Percentiles rank a stretch among this genome's conserved stretches.
These are phyloP conservation scores for Diploscapter pachys DNA, from an alignment of 1,140 invertebrate genomes.

Conservation along the genomic window DNA sequence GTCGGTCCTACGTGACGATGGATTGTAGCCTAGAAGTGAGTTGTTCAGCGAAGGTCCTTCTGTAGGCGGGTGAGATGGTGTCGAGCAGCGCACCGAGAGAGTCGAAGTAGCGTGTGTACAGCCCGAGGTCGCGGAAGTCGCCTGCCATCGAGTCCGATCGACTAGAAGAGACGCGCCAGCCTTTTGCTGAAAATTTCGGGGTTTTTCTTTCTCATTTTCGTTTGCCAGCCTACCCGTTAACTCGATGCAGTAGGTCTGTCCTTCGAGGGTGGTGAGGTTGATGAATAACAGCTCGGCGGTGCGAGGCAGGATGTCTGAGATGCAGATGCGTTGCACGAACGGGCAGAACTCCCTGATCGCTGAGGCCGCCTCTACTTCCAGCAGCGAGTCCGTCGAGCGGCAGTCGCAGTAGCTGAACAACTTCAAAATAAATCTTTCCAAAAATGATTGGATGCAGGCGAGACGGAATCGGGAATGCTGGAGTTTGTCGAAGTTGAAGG, in stretches of 20 bases:
- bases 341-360: conserved; percentile 24
- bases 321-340: conserved; percentile 16
- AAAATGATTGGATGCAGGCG: too few relatives aligned
- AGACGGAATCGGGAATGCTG: too few relatives aligned
- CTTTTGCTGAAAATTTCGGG: conserved; percentile 19
- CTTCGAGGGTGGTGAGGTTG: conserved; percentile 29
- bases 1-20: too few relatives aligned
- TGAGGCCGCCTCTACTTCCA: conserved; percentile 26
- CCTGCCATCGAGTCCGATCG: conserved; percentile 33
- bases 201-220: neutral
- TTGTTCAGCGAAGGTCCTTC: conserved; percentile 7
- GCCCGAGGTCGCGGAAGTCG: conserved; percentile 25
- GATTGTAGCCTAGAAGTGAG: conserved; percentile 6
- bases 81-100: conserved; percentile 14
- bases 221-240: conserved; percentile 1
- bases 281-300: conserved; percentile 29
- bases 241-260: conserved; percentile 30
- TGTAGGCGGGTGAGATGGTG: conserved; percentile 23
- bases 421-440: too few relatives aligned
- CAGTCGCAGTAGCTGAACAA: conserved; percentile 20
- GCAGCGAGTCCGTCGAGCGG: neutral
- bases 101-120: conserved; percentile 31
- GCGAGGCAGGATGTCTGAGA: conserved; percentile 33
- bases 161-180: conserved; percentile 24
- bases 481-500: too few relatives aligned